Conservation (phyloP, 2,797 vertebrate genomes). For the Ispidina lecontei region DNA sequence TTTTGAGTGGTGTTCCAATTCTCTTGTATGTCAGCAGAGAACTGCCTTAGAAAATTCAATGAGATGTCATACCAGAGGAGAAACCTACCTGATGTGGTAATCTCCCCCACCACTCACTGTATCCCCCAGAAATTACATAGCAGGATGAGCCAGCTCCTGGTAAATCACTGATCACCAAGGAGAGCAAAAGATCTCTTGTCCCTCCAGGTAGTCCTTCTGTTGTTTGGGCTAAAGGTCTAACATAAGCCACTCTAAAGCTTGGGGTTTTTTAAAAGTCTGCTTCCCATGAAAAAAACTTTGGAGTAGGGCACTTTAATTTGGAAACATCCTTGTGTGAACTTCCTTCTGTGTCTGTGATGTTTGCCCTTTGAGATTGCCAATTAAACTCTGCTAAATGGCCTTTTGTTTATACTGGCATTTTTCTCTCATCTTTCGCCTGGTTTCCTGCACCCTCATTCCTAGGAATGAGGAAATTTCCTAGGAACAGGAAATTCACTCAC, state of each 20-base stretch:
- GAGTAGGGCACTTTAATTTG: background rate
- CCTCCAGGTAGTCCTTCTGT: background rate
- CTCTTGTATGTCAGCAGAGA: background rate
- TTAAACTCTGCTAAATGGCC: background rate
- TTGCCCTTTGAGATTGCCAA: background rate
- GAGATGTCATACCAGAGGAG: background rate
- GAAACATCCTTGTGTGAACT: background rate
- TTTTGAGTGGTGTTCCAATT: background rate
- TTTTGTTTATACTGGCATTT: background rate
- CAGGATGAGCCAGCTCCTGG: background rate
- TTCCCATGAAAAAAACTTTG: background rate
- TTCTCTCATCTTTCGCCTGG: background rate
- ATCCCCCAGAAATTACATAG: background rate
- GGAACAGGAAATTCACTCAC: background rate
- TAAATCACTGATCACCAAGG: background rate
- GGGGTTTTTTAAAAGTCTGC: background rate
- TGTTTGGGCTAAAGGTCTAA: background rate
- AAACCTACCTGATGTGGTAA: background rate
- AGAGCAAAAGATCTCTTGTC: background rate
- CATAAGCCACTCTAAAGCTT: background rate
- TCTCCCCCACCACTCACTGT: background rate
- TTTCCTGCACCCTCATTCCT: background rate
- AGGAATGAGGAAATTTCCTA: too few relatives aligned
- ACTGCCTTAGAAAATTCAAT: background rate
- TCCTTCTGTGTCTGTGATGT: rapidly evolving